These are phyloP conservation scores for Zalophus californianus DNA, from an alignment of 2,797 vertebrate genomes.

Conservation along the genomic window DNA sequence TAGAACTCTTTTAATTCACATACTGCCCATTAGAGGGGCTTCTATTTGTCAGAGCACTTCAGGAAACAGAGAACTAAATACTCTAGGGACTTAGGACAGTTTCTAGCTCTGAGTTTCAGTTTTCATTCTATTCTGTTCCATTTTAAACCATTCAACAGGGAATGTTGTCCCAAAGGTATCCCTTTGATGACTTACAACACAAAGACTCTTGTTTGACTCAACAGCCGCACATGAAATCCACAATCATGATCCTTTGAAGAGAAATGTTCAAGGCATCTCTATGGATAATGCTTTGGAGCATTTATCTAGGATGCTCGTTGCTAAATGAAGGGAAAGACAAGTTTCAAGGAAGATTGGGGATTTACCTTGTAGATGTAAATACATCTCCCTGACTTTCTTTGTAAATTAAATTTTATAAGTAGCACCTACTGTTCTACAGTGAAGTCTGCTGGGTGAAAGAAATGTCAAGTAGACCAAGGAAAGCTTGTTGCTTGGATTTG, in stretches of 20 bases:
- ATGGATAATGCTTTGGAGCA: neutral
- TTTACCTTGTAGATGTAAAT: neutral
- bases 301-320: neutral
- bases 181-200: constrained; percentile 53
- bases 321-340: neutral
- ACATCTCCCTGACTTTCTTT: neutral
- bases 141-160: neutral
- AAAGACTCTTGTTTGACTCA: neutral
- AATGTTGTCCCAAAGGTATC: constrained; percentile 23
- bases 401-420: neutral
- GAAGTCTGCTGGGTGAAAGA: neutral
- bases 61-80: neutral
- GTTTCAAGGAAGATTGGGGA: neutral
- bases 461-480: neutral
- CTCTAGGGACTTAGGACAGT: neutral
- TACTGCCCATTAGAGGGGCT: neutral
- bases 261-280: constrained; percentile 1
- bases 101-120: constrained; percentile 60
- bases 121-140: constrained; percentile 30
- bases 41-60: constrained; percentile 11
- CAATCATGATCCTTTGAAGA: constrained; percentile 51
- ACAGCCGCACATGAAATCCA: neutral
- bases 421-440: neutral
- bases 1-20: constrained; percentile 17
- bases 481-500: neutral